phyloP scores from a whole-genome alignment of 1,140 invertebrate genomes.

The Drosophila fuyamai region DNA sequence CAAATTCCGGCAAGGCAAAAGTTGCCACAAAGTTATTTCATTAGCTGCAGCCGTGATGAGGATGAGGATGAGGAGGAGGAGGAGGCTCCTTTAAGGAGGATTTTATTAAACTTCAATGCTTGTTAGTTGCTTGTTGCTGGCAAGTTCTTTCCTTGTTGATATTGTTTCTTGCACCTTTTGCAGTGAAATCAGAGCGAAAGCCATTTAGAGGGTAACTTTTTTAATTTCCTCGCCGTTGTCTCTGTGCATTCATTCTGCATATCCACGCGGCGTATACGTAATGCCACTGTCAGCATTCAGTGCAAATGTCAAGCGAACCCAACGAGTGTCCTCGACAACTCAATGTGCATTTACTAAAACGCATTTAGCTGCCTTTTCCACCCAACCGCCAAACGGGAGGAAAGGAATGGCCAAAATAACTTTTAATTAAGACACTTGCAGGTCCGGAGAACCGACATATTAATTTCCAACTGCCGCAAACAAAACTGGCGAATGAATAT shows the following conservation, averaged over 20 bases:
- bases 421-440: constrained; percentile 80
- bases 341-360: constrained; percentile 39
- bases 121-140: constrained; percentile 48
- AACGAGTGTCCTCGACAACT: constrained; percentile 47
- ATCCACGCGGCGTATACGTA: constrained; percentile 60
- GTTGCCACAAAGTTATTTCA: constrained; percentile 64
- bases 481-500: constrained; percentile 66
- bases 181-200: constrained; percentile 46
- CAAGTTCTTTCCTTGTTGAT: constrained; percentile 39
- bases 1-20: constrained; percentile 54
- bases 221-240: constrained; percentile 57
- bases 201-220: constrained; percentile 52
- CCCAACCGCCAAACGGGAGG: constrained; percentile 1
- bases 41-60: constrained; percentile 40
- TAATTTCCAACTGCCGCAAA: constrained; percentile 71
- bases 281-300: constrained; percentile 45
- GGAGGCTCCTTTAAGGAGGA: constrained; percentile 35
- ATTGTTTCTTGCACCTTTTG: constrained; percentile 52
- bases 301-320: constrained; percentile 58
- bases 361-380: constrained; percentile 37
- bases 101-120: constrained; percentile 62
- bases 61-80: background rate
- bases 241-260: constrained; percentile 14
- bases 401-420: constrained; percentile 59
- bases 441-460: constrained; percentile 71